Percentiles rank a stretch among this genome's conserved stretches.
These are phyloP conservation scores for Pseudorhombus dupliciocellatus DNA, from an alignment of 2,113 vertebrate genomes.

Conservation along the genomic window DNA sequence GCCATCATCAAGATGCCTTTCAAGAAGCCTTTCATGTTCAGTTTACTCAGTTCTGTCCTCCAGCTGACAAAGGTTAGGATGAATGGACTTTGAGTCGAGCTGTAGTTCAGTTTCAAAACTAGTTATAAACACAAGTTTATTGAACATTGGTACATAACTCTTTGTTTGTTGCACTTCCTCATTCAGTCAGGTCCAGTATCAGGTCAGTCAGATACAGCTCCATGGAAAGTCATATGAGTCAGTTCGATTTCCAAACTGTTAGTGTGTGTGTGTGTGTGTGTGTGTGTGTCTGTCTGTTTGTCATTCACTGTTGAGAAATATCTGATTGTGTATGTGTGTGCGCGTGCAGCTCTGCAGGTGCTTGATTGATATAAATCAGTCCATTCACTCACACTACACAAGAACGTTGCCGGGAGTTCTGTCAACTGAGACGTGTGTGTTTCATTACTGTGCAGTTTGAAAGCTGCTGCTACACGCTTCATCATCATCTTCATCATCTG, in stretches of 20 bases:
- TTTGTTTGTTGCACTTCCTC: background rate
- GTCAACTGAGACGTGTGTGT: background rate
- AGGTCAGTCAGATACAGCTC: background rate
- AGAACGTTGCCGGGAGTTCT: background rate
- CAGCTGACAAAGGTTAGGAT: conserved; percentile 47
- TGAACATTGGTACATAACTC: background rate
- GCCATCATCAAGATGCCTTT: no score
- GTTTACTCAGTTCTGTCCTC: background rate
- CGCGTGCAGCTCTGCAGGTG: no score
- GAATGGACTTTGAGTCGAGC: conserved; percentile 67
- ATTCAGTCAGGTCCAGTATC: no score
- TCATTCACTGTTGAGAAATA: conserved; percentile 37
- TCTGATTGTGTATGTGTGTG: conserved; percentile 7
- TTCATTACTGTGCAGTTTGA: no score
- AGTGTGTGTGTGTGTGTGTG: conserved; percentile 4
- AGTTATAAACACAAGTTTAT: conserved; percentile 10
- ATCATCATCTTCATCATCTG: conserved; percentile 22
- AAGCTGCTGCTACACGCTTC: background rate
- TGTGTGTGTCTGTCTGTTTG: background rate
- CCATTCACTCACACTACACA: no score
- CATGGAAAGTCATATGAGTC: background rate
- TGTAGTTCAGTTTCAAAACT: conserved; percentile 57
- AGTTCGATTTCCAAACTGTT: background rate
- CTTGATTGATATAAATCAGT: no score
- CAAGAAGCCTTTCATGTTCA: no score